A percentile compares a stretch with the other conserved stretches of the same genome.
Evolutionary conservation across 2,888 invertebrate genomes (phyloP).

Genomic region (Rutpela maculata): DNA sequence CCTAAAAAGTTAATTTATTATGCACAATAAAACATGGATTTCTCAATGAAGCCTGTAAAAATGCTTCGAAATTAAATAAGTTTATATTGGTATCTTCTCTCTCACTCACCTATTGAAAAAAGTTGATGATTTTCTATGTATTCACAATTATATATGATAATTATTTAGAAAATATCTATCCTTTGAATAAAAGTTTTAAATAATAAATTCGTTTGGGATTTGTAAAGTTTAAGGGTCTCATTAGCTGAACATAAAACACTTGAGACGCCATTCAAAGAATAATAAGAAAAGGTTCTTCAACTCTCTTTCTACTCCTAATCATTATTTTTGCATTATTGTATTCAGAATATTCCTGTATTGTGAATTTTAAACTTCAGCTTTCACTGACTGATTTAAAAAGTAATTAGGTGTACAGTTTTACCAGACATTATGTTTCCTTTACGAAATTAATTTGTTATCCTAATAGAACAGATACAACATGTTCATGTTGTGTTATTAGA

Average conservation of each 20-base stretch:
- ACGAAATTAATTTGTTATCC: too few relatives aligned
- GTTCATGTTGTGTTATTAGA: too few relatives aligned
- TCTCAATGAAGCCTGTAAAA: too few relatives aligned
- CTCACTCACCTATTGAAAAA: too few relatives aligned
- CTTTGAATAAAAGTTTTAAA: conserved; percentile 48
- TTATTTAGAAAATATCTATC: neutral
- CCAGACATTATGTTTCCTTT: too few relatives aligned
- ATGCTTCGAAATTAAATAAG: too few relatives aligned
- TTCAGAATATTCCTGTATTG: conserved; percentile 40
- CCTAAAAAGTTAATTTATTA: too few relatives aligned
- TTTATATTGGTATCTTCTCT: too few relatives aligned
- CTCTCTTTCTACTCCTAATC: conserved; percentile 45
- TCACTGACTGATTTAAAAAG: neutral
- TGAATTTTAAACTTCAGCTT: neutral
- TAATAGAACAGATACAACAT: too few relatives aligned
- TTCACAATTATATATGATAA: neutral
- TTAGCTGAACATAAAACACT: conserved; percentile 57
- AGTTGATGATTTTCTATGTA: too few relatives aligned
- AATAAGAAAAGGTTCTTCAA: conserved; percentile 54
- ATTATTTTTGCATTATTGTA: conserved; percentile 47
- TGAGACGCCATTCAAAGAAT: conserved; percentile 55
- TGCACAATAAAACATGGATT: too few relatives aligned
- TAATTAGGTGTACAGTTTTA: neutral
- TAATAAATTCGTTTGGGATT: conserved; percentile 49
- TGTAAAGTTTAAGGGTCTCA: conserved; percentile 56